A percentile compares a stretch with the other conserved stretches of the same genome.
These are phyloP conservation scores for Neomonachus schauinslandi DNA, from an alignment of 2,113 vertebrate species.

Conservation along the genomic window DNA sequence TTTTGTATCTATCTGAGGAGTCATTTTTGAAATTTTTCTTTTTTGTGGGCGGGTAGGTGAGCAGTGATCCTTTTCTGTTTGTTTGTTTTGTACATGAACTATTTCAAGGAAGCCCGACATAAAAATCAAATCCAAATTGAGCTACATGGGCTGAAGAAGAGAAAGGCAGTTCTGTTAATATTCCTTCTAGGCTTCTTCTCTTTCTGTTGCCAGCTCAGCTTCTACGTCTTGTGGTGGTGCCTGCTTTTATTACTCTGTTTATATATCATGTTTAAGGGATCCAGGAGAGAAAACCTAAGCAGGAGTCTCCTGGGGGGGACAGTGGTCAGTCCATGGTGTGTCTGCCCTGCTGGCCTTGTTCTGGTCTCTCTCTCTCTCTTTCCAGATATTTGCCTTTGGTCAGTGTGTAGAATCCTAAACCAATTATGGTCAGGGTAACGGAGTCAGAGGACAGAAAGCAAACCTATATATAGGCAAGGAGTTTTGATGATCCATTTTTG, in stretches of 20 bases:
- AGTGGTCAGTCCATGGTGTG: background rate
- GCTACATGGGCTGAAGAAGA: background rate
- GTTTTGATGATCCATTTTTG: background rate
- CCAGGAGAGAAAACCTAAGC: background rate
- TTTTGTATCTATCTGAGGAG: background rate
- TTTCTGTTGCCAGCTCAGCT: background rate
- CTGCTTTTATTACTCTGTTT: background rate
- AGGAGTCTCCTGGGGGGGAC: background rate
- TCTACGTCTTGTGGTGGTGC: background rate
- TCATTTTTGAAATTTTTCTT: background rate
- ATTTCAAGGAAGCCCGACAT: background rate
- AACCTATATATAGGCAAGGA: background rate
- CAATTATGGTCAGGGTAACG: background rate
- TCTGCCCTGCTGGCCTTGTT: background rate
- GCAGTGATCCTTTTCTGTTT: background rate
- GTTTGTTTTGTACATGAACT: background rate
- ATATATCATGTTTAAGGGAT: background rate
- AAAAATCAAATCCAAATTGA: background rate
- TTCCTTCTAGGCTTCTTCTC: background rate
- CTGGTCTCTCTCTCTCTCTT: background rate
- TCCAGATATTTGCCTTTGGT: background rate
- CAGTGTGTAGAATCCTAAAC: background rate
- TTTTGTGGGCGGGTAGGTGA: fast-evolving
- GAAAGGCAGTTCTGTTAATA: background rate
- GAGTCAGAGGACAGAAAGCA: background rate